Percentiles rank a stretch among this genome's conserved stretches.
These are phyloP conservation scores for Myotis brandtii DNA, from an alignment of 2,113 vertebrate genomes.

Conservation along the genomic window DNA sequence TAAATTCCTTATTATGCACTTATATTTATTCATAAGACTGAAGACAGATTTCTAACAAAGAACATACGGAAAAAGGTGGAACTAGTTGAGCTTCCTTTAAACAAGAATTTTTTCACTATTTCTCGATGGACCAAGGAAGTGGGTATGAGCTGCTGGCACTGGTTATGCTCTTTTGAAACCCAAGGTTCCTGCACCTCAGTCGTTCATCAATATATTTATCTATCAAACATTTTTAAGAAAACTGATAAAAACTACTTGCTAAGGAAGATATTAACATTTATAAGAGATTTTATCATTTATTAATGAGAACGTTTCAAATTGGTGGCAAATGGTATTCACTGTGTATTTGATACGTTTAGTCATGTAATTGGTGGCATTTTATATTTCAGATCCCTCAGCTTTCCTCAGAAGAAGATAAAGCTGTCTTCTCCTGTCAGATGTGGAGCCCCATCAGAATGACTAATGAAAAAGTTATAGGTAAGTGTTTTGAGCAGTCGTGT, in stretches of 20 bases:
- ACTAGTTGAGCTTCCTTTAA: neutral
- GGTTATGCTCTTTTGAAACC: neutral
- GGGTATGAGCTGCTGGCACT: neutral
- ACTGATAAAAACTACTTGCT: neutral
- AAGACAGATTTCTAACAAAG: slow-evolving; percentile 29
- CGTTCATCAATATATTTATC: neutral
- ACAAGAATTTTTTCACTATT: neutral
- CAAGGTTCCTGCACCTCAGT: neutral
- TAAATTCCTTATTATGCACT: slow-evolving; percentile 18
- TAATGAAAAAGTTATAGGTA: neutral
- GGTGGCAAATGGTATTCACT: neutral
- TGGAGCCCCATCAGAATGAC: neutral
- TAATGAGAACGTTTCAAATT: neutral
- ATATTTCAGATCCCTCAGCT: neutral
- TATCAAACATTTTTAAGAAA: neutral
- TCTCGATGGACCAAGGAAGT: neutral
- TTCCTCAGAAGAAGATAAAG: slow-evolving; percentile 11
- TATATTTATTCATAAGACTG: slow-evolving; percentile 38
- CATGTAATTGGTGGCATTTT: neutral
- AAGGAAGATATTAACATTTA: neutral
- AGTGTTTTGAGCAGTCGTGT: neutral
- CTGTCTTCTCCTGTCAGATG: neutral
- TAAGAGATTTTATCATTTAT: neutral
- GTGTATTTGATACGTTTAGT: neutral
- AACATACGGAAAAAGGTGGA: neutral